Evolutionary conservation across 2,113 vertebrate genomes (phyloP), one percentile per base, ranked within the genome.

Genomic region (Callocephalon fimbriatum): DNA sequence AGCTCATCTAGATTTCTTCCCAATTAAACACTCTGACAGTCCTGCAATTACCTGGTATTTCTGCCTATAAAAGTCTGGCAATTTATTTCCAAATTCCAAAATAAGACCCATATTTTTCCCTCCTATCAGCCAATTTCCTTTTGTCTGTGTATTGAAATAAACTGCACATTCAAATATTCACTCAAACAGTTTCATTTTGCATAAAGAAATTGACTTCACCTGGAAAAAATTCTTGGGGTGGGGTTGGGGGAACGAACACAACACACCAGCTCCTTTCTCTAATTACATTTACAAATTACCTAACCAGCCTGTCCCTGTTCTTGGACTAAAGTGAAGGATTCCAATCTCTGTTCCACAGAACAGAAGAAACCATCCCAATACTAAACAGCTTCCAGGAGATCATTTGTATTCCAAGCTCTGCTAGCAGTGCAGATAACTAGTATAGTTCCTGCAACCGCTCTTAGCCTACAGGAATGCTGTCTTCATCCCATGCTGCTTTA

Each of bases 331-430:
- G 62, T 9, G 4, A 79, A 86, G 32, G 20, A 84, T 44, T 56
- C 61, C 37, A 68, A 32, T 32, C 38, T 84, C 76, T 51, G 37
- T 47, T 77, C 35, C 59, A 68, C 3, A 5, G n/a, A 13, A 78
- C 25, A 90, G 70, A 93, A 87, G 32, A 81, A 75, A 85, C 19
- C 75, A 76, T 22, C 27, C 19, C 53, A 84, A 68, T 29, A 42
- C 25, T 78, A 86, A 94, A 78, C 40, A 86, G 53, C 37, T 90
- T 54, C 71, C 53, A 87, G 27, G 71, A 81, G 56, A 78, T 40
- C 7, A 93, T 81, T 27, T 67, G 51, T 47, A 83, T 81, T 88
- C 47, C 70, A 51, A 75, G 29, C 22, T 53, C 73, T 37, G 61
- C 31, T 44, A 81, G 37, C 15, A 63, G 47, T 29, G 31, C 45